phyloP scores from a whole-genome alignment of 2,113 vertebrate species.

The Procavia capensis region DNA sequence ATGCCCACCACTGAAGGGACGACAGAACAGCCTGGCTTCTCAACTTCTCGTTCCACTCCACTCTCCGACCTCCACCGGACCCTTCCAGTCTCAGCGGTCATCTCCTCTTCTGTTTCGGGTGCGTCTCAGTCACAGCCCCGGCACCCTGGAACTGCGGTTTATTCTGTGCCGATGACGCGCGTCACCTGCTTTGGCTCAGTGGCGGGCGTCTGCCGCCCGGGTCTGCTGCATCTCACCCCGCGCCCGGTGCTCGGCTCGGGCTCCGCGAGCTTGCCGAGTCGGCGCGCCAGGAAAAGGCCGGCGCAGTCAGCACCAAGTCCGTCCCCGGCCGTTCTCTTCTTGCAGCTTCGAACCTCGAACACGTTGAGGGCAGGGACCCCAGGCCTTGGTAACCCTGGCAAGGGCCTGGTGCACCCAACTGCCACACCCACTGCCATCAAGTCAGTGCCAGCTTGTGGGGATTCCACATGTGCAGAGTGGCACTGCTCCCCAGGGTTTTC shows the following conservation, averaged over 20 bases:
- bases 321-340: neutral
- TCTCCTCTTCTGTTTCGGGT: neutral
- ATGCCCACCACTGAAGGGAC: neutral
- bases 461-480: too few species aligned
- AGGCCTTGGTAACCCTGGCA: neutral
- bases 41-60: neutral
- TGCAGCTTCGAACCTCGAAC: too few species aligned
- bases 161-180: accelerated
- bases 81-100: neutral
- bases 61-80: accelerated
- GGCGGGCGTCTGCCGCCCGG: too few species aligned
- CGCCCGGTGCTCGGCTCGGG: neutral
- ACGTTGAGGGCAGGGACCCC: neutral
- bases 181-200: neutral
- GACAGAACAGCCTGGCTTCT: neutral
- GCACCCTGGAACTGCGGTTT: neutral
- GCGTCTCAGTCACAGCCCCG: neutral
- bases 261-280: neutral
- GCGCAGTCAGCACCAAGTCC: neutral
- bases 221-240: neutral
- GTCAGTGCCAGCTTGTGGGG: too few species aligned
- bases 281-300: neutral
- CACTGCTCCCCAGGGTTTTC: too few species aligned
- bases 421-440: too few species aligned
- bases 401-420: too few species aligned